Base-by-base conservation (phyloP, 2,797 vertebrate genomes). In the Parauchenoglanis ngamensis region DNA sequence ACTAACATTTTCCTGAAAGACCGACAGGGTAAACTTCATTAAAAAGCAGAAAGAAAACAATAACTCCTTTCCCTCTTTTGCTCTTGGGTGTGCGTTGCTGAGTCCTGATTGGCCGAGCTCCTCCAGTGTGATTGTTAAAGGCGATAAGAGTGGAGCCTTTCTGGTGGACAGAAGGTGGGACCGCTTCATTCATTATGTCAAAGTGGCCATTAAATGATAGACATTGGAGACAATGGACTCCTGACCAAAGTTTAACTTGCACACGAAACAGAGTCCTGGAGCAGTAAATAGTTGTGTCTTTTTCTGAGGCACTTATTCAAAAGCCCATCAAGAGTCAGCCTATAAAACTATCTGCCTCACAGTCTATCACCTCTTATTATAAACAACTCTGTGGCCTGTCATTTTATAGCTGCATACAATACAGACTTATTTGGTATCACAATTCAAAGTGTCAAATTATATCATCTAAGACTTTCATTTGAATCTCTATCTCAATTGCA, bases 111-210 rank as follows among this genome's bases (percentile, higher is more conserved):
- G 94, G 94, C 91, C 89, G 91, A 94, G 93, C 92, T 92, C 86
- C 91, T 92, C 92, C 94, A 92, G 92, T 93, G 94, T 94, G 93
- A 94, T 94, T 92, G 93, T 95, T 92, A 92, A 95, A 94, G 94
- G 95, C 95, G 95, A 96, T 95, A 94, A 96, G 95, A 93, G 93
- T 88, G 91, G 91, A 91, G 91, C 93, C 91, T 94, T 94, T 95
- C 92, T 94, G 92, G 92, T 93, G 95, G 95, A 94, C 94, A 95
- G 97, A 97, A 98, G 97, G 97, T 98, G 97, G 96, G 96, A 96
- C 97, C 96, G 91, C 86, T 94, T 96, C 95, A 96, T 96, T 96
- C 97, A 97, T 97, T 97, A 95, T 96, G 96, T 97, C 97, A 96
- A 94, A 93, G 93, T 93, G 94, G 94, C 95, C 95, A 95, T 95